Percentiles rank a stretch among this genome's conserved stretches.
Evolutionary conservation across 2,888 invertebrate genomes (phyloP).

Genomic region (Polia nebulosa): DNA sequence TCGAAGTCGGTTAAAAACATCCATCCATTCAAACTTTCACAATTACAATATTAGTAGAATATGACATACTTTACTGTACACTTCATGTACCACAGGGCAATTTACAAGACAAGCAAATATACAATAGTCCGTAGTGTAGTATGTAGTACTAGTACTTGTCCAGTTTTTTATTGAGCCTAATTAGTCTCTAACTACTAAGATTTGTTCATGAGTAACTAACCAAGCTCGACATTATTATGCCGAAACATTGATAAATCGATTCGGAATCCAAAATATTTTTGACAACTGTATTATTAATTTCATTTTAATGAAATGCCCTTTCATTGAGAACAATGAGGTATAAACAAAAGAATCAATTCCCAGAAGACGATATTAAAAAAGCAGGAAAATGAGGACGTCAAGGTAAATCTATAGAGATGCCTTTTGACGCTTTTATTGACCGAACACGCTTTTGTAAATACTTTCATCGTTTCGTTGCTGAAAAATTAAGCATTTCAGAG

Average conservation of each 20-base stretch:
- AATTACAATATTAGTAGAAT: no score
- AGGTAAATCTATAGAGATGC: conserved; percentile 47
- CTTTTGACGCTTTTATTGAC: conserved; percentile 55
- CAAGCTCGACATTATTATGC: background rate
- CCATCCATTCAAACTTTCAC: no score
- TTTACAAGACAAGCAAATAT: no score
- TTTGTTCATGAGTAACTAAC: background rate
- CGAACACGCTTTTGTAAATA: conserved; percentile 62
- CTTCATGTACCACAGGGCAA: no score
- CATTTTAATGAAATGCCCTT: conserved; percentile 19
- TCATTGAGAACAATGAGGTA: conserved; percentile 31
- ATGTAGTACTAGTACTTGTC: no score
- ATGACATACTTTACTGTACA: no score
- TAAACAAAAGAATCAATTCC: conserved; percentile 54
- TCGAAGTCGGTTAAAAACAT: no score
- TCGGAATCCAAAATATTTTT: background rate
- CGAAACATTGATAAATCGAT: background rate
- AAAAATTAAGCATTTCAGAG: conserved; percentile 11
- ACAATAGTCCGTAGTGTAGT: no score
- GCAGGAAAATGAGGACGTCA: conserved; percentile 50
- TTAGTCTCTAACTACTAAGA: no score
- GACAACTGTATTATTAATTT: conserved; percentile 3
- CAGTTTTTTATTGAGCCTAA: no score
- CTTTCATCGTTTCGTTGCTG: conserved; percentile 36
- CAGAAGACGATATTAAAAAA: conserved; percentile 51